phyloP scores from a whole-genome alignment of 2,888 invertebrate species.

The Marronus borbonicus region DNA sequence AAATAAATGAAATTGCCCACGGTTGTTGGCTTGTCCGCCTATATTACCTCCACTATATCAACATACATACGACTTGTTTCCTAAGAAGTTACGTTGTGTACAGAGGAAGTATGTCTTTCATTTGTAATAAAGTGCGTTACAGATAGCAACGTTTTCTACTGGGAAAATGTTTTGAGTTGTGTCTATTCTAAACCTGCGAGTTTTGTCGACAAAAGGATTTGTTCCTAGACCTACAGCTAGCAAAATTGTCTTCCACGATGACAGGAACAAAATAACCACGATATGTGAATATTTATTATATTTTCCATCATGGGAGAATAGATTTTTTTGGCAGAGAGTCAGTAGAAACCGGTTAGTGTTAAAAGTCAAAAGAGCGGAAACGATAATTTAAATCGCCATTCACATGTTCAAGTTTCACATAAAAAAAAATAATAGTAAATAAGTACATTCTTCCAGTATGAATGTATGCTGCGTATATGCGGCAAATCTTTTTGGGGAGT shows the following conservation, averaged over 20 bases:
- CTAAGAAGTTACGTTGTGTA: background rate
- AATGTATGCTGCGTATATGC: no score
- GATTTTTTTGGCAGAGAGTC: background rate
- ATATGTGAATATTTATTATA: no score
- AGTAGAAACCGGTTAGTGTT: background rate
- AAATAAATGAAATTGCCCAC: conserved; percentile 40
- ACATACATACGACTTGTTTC: conserved; percentile 19
- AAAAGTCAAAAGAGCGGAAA: background rate
- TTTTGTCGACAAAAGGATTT: no score
- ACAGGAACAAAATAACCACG: no score
- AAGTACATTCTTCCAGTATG: no score
- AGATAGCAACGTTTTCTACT: no score
- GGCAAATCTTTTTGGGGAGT: no score
- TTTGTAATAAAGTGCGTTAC: background rate
- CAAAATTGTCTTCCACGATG: no score
- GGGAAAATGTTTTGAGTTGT: no score
- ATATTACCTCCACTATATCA: conserved; percentile 3
- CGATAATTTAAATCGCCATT: background rate
- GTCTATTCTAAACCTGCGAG: no score
- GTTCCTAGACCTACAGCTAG: no score
- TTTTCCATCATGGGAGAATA: background rate
- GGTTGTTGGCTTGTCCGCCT: conserved; percentile 25
- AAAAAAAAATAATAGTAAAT: background rate
- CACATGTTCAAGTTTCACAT: background rate
- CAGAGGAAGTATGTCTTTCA: conserved; percentile 1